These are phyloP conservation scores for Henicopernis longicauda DNA, from an alignment of 2,113 vertebrate genomes.

Conservation along the genomic window DNA sequence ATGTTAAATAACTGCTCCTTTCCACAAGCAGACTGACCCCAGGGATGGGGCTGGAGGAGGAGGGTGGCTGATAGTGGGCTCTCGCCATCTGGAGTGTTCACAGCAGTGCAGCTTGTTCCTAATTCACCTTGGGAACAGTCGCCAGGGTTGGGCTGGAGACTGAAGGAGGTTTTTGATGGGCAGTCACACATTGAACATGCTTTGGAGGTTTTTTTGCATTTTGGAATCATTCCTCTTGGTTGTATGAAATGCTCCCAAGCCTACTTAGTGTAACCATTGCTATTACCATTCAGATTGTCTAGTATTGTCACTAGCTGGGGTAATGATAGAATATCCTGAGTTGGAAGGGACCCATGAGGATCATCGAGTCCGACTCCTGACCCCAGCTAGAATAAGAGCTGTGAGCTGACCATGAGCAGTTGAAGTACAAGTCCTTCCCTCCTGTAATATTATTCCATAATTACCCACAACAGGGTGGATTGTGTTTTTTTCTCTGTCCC, in stretches of 20 bases:
- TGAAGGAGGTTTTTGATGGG: neutral
- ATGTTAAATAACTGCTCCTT: neutral
- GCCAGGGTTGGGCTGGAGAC: neutral
- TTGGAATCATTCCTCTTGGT: neutral
- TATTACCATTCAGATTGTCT: neutral
- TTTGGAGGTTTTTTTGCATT: neutral
- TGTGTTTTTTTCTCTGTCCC: neutral
- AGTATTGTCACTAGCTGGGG: neutral
- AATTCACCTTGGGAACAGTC: neutral
- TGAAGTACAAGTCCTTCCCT: neutral
- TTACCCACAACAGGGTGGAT: neutral
- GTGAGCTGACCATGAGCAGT: neutral
- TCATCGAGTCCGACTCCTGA: neutral
- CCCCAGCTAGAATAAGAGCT: neutral
- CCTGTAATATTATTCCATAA: neutral
- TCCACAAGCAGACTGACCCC: neutral
- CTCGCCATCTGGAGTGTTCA: neutral
- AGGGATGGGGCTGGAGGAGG: neutral
- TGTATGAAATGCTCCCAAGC: neutral
- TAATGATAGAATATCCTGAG: neutral
- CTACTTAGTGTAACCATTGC: neutral
- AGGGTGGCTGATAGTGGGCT: neutral
- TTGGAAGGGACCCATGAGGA: neutral
- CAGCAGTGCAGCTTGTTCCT: neutral
- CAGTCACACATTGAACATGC: rapidly evolving